Evolutionary conservation across 2,113 vertebrate species (phyloP).

Genomic region (Monopterus albus): DNA sequence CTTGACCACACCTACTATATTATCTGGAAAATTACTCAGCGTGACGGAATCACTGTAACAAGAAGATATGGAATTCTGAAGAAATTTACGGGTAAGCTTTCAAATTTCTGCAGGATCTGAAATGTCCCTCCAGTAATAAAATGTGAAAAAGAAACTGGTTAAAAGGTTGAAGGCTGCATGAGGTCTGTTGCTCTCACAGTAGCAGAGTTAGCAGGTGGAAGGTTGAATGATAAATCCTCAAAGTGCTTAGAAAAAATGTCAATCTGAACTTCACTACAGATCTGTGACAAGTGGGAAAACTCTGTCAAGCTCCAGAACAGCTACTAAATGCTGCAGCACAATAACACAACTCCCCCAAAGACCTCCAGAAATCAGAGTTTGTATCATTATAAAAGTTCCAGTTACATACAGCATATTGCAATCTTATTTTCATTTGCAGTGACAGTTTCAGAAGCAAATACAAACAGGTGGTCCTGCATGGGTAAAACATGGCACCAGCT

Average conservation of each 20-base stretch:
- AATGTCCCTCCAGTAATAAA: not conserved
- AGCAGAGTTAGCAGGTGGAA: conserved; percentile 23
- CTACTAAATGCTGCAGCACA: no score
- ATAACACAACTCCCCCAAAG: no score
- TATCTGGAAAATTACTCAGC: conserved; percentile 10
- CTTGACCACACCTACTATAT: conserved; percentile 3
- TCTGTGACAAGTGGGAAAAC: no score
- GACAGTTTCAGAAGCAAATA: not conserved
- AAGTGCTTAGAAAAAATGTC: no score
- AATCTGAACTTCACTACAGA: no score
- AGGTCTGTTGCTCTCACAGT: conserved; percentile 5
- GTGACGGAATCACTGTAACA: not conserved
- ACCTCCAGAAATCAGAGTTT: no score
- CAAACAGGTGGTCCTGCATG: conserved; percentile 36
- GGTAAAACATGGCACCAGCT: not conserved
- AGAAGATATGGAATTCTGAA: not conserved
- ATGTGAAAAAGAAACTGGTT: not conserved
- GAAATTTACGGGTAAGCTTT: not conserved
- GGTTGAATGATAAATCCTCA: conserved; percentile 15
- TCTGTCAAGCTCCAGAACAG: no score
- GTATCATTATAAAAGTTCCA: no score
- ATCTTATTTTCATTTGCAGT: not conserved
- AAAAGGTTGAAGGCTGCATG: not conserved
- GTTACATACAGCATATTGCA: no score
- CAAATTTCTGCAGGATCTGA: not conserved